Evolutionary conservation across 2,113 vertebrate species (phyloP), one percentile per base, ranked within the genome.

Genomic region (Columbina picui): DNA sequence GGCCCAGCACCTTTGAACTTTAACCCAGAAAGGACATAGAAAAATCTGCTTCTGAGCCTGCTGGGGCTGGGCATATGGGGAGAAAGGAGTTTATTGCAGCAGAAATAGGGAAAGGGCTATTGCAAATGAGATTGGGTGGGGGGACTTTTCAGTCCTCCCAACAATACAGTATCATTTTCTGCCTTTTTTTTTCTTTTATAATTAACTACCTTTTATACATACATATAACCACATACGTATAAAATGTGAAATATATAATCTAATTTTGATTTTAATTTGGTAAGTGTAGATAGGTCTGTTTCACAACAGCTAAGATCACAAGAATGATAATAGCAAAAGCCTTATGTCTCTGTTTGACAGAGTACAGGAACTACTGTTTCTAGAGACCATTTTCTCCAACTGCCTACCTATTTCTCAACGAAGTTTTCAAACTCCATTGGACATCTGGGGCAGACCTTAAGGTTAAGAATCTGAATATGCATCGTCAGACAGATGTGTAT

Each of bases 251-350:
- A 69, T 65, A 61, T 26, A 45, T 67, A 38, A 49, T 73, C 10
- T 73, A 83, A 81, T 91, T 87, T 68, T 81, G 21, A 85, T 79
- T 83, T 95, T 87, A 68, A 53, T 75, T 91, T 73, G 41, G 7
- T 60, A 71, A 71, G 23, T 85, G 49, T 82, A 91, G 57, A 50
- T 90, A 78, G 36, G 25, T 94, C 43, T 92, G 64, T 91, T 96
- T 94, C 89, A 91, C 60, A 94, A 92, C 56, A 91, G 64, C 47
- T 69, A 80, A n/a, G 17, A 45, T 92, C 59, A 36, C 22, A 85
- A 56, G 59, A 92, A 88, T 76, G 39, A 50, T 71, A 85, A 60
- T 5, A 90, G 11, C 52, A 85, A 84, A 89, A 75, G 12, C 53
- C 43, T 90, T 64, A 65, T 76, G 36, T 61, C 38, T 83, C 71